These are phyloP conservation scores for Pammene aurita DNA, from an alignment of 2,888 invertebrate genomes.

Conservation along the genomic window DNA sequence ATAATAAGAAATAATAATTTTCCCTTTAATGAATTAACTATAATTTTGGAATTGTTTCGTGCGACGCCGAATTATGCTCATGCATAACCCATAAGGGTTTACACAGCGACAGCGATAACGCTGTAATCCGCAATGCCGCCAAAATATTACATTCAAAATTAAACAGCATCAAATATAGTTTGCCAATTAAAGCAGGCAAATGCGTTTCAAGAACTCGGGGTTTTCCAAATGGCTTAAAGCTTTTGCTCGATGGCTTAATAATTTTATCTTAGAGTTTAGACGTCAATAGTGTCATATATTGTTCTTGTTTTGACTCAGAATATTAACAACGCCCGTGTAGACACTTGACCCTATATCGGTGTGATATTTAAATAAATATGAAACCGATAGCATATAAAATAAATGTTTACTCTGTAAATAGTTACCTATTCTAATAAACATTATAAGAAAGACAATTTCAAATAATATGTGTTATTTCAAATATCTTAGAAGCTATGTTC, in stretches of 20 bases:
- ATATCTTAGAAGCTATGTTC: no score
- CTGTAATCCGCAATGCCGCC: no score
- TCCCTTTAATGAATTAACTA: neutral
- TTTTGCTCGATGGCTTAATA: no score
- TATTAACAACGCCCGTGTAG: neutral
- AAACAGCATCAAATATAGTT: neutral
- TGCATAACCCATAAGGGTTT: no score
- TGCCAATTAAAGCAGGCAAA: neutral
- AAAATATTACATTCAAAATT: neutral
- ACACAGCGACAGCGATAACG: no score
- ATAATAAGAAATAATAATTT: neutral
- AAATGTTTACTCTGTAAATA: neutral
- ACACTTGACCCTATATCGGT: constrained; percentile 2
- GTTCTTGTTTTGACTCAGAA: neutral
- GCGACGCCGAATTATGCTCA: neutral
- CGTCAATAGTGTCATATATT: no score
- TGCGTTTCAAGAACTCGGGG: neutral
- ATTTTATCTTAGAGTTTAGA: no score
- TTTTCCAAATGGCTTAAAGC: no score
- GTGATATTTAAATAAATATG: constrained; percentile 3
- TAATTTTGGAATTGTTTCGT: neutral
- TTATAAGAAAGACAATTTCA: neutral
- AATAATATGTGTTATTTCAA: no score
- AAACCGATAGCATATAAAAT: neutral
- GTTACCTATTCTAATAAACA: neutral